These are phyloP conservation scores for Ormyrus labotus DNA, from an alignment of 2,888 invertebrate genomes.

Conservation along the genomic window DNA sequence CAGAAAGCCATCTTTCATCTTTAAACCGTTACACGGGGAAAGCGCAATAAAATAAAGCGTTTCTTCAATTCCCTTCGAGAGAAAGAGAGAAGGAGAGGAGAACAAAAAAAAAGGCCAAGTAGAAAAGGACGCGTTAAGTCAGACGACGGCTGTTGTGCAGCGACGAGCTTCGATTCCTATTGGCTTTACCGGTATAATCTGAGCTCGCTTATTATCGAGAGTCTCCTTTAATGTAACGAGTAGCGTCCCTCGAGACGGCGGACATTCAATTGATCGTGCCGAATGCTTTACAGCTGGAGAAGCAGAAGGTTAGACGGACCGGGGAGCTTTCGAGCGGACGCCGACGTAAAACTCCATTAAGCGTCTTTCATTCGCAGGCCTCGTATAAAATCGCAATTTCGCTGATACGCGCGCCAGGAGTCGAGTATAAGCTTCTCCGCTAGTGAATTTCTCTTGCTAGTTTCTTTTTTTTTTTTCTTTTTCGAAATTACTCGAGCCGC, in stretches of 20 bases:
- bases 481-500: too few relatives aligned
- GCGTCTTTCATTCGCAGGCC: constrained; percentile 37
- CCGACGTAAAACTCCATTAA: constrained; percentile 47
- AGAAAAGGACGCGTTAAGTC: constrained; percentile 14
- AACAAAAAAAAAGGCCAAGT: background rate
- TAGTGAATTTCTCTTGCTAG: too few relatives aligned
- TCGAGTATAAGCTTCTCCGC: background rate
- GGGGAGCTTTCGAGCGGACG: constrained; percentile 20
- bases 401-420: background rate
- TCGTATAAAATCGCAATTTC: constrained; percentile 43
- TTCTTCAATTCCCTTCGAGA: too few relatives aligned
- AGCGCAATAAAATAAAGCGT: too few relatives aligned
- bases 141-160: background rate
- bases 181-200: constrained; percentile 26
- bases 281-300: constrained; percentile 36
- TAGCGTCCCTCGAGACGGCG: constrained; percentile 1
- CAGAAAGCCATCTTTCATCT: too few relatives aligned
- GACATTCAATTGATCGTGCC: constrained; percentile 39
- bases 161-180: constrained; percentile 21
- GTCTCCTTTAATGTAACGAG: constrained; percentile 45
- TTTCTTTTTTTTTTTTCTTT: too few relatives aligned
- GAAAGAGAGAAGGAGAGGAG: too few relatives aligned
- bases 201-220: constrained; percentile 44
- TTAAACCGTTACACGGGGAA: too few relatives aligned
- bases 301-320: background rate